Base-by-base conservation (phyloP, 2,888 invertebrate species). In the Mesochorus sp. region DNA sequence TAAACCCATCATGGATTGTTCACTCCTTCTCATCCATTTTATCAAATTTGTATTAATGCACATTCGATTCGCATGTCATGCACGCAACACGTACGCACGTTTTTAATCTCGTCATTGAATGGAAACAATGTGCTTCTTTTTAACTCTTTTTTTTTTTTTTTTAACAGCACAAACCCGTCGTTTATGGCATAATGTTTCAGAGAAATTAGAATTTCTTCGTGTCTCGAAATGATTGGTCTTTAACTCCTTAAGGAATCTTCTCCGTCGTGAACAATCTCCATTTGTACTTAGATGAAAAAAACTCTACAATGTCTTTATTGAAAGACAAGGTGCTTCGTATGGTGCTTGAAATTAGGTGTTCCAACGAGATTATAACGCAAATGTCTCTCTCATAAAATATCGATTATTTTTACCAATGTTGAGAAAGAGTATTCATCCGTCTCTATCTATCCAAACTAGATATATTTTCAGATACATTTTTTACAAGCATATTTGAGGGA, bases 111-210 rank as follows among this genome's bases (percentile, higher is more conserved):
- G n/a, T n/a, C n/a, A n/a, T n/a, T n/a, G n/a, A n/a, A n/a, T n/a
- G n/a, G n/a, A n/a, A n/a, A n/a, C n/a, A n/a, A 51, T 17, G 55
- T 34, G 49, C 49, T 47, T 49, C 47, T 24, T 59, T 49, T 12
- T 31, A 39, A 59, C 74, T 59, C 66, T 66, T 26, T 31, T 24
- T 26, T 66, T 59, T 61, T 6, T 44, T 12, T 62, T 10, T 14
- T 72, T 14, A 34, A 61, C 47, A 90, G 89, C 88, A 90, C 85
- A 90, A 88, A 82, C 88, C 89, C 80, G 86, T 90, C 78, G 81
- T 89, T 83, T 90, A 90, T 81, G 90, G 87, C 83, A 88, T 88
- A 81, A 89, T 89, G 85, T 88, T 86, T 83, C 86, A 88, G 74
- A 86, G 85, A 84, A 85, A 88, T 86, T 89, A 87, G 83, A 82